Base-by-base conservation (phyloP, 2,888 invertebrate species). In the Ommatoiulus sabulosus region DNA sequence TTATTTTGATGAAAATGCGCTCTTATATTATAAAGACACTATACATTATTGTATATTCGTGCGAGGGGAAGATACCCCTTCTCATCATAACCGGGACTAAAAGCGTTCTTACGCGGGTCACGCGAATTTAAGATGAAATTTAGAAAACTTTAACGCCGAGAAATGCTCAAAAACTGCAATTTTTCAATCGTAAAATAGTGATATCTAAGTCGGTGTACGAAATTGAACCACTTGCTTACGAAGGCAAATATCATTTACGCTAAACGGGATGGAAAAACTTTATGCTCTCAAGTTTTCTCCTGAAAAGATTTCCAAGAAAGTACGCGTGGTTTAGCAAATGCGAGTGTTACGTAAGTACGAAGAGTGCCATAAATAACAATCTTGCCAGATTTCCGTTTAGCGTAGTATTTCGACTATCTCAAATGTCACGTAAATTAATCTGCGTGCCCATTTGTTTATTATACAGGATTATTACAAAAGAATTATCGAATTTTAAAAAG, bases 151-250 rank as follows among this genome's bases (percentile, higher is more conserved):
- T 24, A 20, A 35, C 7, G 80, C 80, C 7, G 12, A 80, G 10
- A 80, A 80, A 10, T 35, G 80, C 35, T 0, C 2, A 5, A 24
- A 80, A 80, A 80, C 24, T 35, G 80, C 80, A 35, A 80, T 80
- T 80, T 80, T 80, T 80, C 80, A 80, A 80, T 80, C 35, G 80
- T 80, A 80, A 35, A 80, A 80, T 72, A 72, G 72, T 35, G 80
- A 35, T 35, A 80, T 35, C 80, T 80, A 80, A 80, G 24, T 35
- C 80, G 35, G 35, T 35, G 35, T 35, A 80, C 35, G 35, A 80
- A 80, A 35, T 35, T 80, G 12, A 80, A 80, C 4, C 80, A 35
- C 35, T 80, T 35, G 35, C 35, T 12, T 6, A 80, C 80, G 12
- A 80, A 72, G 4, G 80, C 80, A 80, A 12, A 80, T 80, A 80